Conservation (phyloP, 2,888 invertebrate genomes). For the Pterostichus niger region DNA sequence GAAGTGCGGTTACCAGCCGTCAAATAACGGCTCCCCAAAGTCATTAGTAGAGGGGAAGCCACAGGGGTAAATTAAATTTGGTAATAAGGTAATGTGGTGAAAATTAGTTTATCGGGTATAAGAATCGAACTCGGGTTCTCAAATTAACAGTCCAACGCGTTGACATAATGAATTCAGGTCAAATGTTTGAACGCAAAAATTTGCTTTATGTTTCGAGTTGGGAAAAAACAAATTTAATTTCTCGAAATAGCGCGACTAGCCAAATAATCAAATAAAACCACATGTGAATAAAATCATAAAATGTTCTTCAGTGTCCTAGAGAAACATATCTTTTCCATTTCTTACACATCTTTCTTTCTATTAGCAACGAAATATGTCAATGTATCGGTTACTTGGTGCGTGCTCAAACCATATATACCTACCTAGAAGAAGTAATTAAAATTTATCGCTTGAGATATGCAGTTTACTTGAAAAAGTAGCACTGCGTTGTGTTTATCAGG, state of each 20-base stretch:
- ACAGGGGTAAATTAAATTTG: too few relatives aligned
- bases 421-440: slow-evolving; percentile 20
- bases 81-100: too few relatives aligned
- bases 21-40: too few relatives aligned
- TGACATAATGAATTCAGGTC: too few relatives aligned
- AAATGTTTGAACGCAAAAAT: too few relatives aligned
- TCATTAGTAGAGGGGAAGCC: too few relatives aligned
- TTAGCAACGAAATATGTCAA: not conserved
- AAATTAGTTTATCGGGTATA: too few relatives aligned
- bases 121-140: too few relatives aligned
- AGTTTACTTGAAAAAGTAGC: slow-evolving; percentile 31
- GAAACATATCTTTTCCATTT: not conserved
- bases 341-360: not conserved
- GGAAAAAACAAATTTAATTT: too few relatives aligned
- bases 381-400: slow-evolving; percentile 12
- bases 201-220: too few relatives aligned
- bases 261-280: not conserved
- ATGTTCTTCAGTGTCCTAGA: not conserved
- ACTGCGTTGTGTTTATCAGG: slow-evolving; percentile 22
- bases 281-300: not conserved
- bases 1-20: too few relatives aligned
- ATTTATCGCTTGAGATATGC: slow-evolving; percentile 36
- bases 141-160: too few relatives aligned
- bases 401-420: slow-evolving; percentile 15
- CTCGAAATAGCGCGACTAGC: not conserved